Evolutionary conservation across 2,797 vertebrate species (phyloP), one percentile per base, ranked within the genome.

Genomic region (Smutsia temminckii): DNA sequence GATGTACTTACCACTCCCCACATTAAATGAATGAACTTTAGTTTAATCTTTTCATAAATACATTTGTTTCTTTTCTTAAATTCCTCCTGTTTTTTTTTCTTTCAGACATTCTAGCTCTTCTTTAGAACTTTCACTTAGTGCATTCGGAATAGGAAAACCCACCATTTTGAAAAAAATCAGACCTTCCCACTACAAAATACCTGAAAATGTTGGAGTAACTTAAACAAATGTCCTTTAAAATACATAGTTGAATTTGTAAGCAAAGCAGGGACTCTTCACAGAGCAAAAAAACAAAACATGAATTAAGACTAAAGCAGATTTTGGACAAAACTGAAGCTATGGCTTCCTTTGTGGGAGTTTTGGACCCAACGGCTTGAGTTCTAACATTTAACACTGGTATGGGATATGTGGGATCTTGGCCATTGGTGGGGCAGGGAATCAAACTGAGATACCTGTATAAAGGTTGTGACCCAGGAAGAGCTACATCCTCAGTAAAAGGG

Each of bases 241-340:
- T 69, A 37, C 7, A 40, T 29, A 59, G 71, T 17, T 72, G 49
- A 78, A 81, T 93, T 89, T 78, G 8, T 42, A 87, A 78, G n/a
- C 77, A 21, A 94, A 29, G 29, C 14, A 74, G 20, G 32, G 37
- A 27, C 40, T 93, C 80, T 91, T 80, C n/a, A 80, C 51, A 84
- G 29, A 75, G 46, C 14, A 77, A 78, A 96, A 78, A 96, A 77
- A 4, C 32, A 80, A 83, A 89, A 85, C 66, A n/a, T 17, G 17
- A 81, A 29, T 27, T 63, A 75, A 92, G 91, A 34, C 32, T 29
- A 93, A 79, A 84, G 20, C 14, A 95, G 63, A 81, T 77, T 94
- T 78, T 85, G 59, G 27, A 55, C 84, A 66, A 46, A 83, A 23
- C 16, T 61, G 12, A 80, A 69, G 49, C 34, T 20, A 63, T 49